phyloP scores from a whole-genome alignment of 2,888 invertebrate species.

The Amiota minor region DNA sequence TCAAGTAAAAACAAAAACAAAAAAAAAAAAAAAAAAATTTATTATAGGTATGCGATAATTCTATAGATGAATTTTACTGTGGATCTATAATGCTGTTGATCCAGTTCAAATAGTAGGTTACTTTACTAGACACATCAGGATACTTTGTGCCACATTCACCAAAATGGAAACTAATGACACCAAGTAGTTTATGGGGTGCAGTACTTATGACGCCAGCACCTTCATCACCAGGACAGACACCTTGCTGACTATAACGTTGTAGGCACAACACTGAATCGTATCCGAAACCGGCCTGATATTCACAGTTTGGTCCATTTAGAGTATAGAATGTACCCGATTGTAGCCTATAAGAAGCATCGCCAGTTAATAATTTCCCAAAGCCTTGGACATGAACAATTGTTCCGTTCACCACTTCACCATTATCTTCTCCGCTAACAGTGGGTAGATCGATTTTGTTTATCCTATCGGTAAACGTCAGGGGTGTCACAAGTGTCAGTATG shows the following conservation, averaged over 20 bases:
- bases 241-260: constrained; percentile 54
- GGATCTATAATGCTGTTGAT: constrained; percentile 46
- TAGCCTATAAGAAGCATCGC: constrained; percentile 55
- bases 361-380: constrained; percentile 63
- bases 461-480: constrained; percentile 49
- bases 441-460: constrained; percentile 57
- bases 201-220: constrained; percentile 62
- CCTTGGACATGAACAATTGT: constrained; percentile 61
- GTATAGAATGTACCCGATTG: constrained; percentile 61
- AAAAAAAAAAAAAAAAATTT: constrained; percentile 36
- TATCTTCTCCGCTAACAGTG: constrained; percentile 11
- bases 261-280: constrained; percentile 63
- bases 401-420: constrained; percentile 48
- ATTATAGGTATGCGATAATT: constrained; percentile 37
- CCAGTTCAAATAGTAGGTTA: constrained; percentile 61
- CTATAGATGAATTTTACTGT: background rate
- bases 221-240: constrained; percentile 68
- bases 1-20: constrained; percentile 21
- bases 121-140: constrained; percentile 65
- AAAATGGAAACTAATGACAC: constrained; percentile 61
- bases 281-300: constrained; percentile 60
- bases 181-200: constrained; percentile 55
- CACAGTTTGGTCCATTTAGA: constrained; percentile 53
- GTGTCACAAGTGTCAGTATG: constrained; percentile 51
- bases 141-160: constrained; percentile 64